These are phyloP conservation scores for Iselma pallidipennis DNA, from an alignment of 2,888 invertebrate species.

Conservation along the genomic window DNA sequence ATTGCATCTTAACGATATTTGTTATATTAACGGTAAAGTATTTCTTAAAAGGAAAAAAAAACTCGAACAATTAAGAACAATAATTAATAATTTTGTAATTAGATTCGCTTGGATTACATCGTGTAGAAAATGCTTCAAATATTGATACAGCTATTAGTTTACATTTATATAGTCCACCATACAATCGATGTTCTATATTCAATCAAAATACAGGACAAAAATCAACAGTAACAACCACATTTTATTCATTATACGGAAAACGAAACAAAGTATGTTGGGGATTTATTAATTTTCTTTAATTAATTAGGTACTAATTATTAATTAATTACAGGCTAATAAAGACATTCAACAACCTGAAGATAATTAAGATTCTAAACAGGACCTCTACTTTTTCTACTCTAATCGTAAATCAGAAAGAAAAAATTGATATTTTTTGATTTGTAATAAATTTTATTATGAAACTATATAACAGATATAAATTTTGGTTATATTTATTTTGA, in stretches of 20 bases:
- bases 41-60: not conserved
- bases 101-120: conserved; percentile 94
- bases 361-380: conserved; percentile 43
- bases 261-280: conserved; percentile 67
- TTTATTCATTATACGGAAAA: conserved; percentile 90
- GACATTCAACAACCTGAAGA: conserved; percentile 47
- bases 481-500: conserved; percentile 4
- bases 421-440: not conserved
- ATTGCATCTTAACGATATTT: conserved; percentile 77
- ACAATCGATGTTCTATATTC: conserved; percentile 84
- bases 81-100: conserved; percentile 24
- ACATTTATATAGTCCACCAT: conserved; percentile 96
- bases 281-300: not conserved
- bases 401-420: not conserved
- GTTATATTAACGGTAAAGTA: conserved; percentile 90
- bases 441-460: not conserved
- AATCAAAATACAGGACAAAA: conserved; percentile 87
- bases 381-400: too few relatives aligned
- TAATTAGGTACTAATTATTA: conserved; percentile 1
- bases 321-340: conserved; percentile 41
- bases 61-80: not conserved
- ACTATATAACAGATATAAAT: conserved; percentile 17
- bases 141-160: conserved; percentile 87
- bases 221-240: conserved; percentile 74
- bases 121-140: conserved; percentile 93